Evolutionary conservation across 2,888 invertebrate species (phyloP).

Genomic region (Ichneumoninae sp.): DNA sequence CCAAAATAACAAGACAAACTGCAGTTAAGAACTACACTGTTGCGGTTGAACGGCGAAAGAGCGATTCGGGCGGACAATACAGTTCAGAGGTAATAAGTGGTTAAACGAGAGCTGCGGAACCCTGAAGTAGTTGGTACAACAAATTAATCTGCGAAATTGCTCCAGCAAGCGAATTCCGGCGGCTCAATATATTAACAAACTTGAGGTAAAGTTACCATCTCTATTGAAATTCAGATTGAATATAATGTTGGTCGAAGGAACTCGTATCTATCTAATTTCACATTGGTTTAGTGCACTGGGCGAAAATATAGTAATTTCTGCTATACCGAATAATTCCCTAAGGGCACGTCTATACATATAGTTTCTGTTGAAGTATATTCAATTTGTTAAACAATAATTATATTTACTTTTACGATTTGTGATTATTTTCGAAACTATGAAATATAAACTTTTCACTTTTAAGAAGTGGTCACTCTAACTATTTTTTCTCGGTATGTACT

Average conservation of each 20-base stretch:
- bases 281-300: background rate
- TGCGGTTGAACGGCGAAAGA: background rate
- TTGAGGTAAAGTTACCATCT: background rate
- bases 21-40: background rate
- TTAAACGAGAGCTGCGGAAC: background rate
- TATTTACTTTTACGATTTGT: background rate
- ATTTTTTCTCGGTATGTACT: background rate
- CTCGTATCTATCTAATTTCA: constrained; percentile 7
- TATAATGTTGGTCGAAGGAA: constrained; percentile 3
- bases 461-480: too few relatives aligned
- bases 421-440: background rate
- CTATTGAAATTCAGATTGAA: background rate
- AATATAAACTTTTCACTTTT: too few relatives aligned
- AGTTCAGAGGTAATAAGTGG: background rate
- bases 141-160: background rate
- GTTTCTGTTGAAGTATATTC: too few relatives aligned
- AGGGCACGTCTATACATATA: too few relatives aligned
- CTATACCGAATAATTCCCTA: too few relatives aligned
- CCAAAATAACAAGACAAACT: background rate
- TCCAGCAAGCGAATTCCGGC: background rate
- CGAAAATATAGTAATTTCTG: background rate
- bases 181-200: constrained; percentile 17
- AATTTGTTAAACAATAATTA: too few relatives aligned
- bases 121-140: background rate
- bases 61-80: background rate